These are phyloP conservation scores for Thyatira batis DNA, from an alignment of 2,888 invertebrate species.

Conservation along the genomic window DNA sequence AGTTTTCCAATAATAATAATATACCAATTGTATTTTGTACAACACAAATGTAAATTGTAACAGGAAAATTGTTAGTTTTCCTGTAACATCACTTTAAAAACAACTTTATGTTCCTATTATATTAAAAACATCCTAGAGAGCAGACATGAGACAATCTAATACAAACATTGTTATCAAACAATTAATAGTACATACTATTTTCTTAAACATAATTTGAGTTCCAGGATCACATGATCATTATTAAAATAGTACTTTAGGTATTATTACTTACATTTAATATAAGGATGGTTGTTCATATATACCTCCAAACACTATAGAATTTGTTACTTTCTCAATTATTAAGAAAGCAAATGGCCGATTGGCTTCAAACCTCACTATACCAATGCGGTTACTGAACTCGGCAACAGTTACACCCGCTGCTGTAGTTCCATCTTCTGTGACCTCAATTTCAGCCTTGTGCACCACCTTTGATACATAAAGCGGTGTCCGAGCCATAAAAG, in stretches of 20 bases:
- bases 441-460: conserved; percentile 88
- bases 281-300: conserved; percentile 61
- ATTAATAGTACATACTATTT: too few relatives aligned
- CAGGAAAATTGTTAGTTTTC: conserved; percentile 3
- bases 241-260: too few relatives aligned
- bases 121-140: not conserved
- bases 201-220: too few relatives aligned
- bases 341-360: conserved; percentile 86
- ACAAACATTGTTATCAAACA: too few relatives aligned
- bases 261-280: conserved; percentile 39
- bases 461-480: conserved; percentile 83
- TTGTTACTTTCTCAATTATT: conserved; percentile 84
- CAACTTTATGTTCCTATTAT: not conserved
- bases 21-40: not conserved
- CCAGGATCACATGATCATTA: too few relatives aligned
- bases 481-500: conserved; percentile 74
- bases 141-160: conserved; percentile 8
- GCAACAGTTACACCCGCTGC: conserved; percentile 83
- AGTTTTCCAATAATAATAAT: not conserved
- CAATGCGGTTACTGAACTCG: conserved; percentile 76
- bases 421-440: conserved; percentile 88
- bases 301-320: conserved; percentile 72
- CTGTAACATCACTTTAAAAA: not conserved
- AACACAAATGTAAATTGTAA: not conserved
- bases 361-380: conserved; percentile 82